Evolutionary conservation across 53 echinoderm and acorn worm genomes (phyloP).

Genomic region (Crossaster papposus): DNA sequence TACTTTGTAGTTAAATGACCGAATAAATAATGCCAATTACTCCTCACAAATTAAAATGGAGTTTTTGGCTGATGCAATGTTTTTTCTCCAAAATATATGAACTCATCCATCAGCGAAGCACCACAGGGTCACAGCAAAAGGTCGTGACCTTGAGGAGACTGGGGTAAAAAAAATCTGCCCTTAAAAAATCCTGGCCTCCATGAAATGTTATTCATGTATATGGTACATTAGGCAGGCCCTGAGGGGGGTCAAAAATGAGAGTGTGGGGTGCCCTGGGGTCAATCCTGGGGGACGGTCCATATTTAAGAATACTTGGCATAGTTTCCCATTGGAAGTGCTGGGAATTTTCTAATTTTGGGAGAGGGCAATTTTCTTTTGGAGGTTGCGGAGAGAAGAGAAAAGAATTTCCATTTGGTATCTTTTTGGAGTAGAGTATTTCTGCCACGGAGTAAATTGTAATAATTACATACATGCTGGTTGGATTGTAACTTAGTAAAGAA

Average conservation of each 20-base stretch:
- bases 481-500: too few species aligned
- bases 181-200: constrained; percentile 38
- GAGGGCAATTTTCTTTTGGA: not conserved
- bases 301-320: constrained; percentile 56
- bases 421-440: not conserved
- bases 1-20: too few species aligned
- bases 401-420: not conserved
- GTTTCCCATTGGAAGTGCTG: constrained; percentile 42
- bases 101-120: constrained; percentile 44
- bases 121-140: constrained; percentile 55
- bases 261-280: constrained; percentile 24
- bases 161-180: constrained; percentile 41
- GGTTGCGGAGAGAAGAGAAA: not conserved
- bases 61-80: not conserved
- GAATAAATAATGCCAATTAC: not conserved
- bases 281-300: constrained; percentile 27
- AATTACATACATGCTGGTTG: not conserved
- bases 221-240: constrained; percentile 50
- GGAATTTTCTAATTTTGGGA: constrained; percentile 51
- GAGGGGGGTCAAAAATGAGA: constrained; percentile 47
- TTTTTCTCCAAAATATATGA: constrained; percentile 19
- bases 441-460: not conserved
- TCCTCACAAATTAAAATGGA: not conserved
- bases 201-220: constrained; percentile 33
- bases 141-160: constrained; percentile 32